Evolutionary conservation across 2,113 vertebrate species (phyloP).

Genomic region (Corvus cornix): DNA sequence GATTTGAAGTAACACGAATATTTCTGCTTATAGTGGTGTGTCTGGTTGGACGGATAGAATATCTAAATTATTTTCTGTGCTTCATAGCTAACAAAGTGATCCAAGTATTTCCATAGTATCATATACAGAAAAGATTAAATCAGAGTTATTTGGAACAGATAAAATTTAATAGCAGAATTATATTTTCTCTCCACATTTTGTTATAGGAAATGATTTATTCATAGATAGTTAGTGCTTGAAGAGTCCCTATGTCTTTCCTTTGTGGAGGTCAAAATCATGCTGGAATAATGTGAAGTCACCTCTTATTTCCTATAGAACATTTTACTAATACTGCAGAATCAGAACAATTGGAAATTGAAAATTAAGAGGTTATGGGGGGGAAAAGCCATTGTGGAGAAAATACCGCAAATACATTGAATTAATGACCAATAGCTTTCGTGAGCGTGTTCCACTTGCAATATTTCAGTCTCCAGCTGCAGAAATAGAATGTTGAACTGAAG

Average conservation of each 20-base stretch:
- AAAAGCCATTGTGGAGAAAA: not conserved
- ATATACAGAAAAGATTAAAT: not conserved
- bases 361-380: not conserved
- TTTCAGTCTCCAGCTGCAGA: conserved; percentile 1
- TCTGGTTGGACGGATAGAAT: not conserved
- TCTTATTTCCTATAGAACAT: not conserved
- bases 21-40: not conserved
- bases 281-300: not conserved
- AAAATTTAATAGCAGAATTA: not conserved
- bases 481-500: not conserved
- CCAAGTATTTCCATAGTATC: not conserved
- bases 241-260: not conserved
- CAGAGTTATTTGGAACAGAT: not conserved
- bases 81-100: not conserved
- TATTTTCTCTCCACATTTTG: not conserved
- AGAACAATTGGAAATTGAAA: not conserved
- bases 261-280: not conserved
- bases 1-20: not conserved
- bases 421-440: not conserved
- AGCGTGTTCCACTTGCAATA: not conserved
- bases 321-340: not conserved
- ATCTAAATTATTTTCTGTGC: not conserved
- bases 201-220: not conserved
- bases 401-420: not conserved
- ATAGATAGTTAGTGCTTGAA: not conserved